These are phyloP conservation scores for Plectrocnemia conspersa DNA, from an alignment of 1,140 invertebrate genomes.

Conservation along the genomic window DNA sequence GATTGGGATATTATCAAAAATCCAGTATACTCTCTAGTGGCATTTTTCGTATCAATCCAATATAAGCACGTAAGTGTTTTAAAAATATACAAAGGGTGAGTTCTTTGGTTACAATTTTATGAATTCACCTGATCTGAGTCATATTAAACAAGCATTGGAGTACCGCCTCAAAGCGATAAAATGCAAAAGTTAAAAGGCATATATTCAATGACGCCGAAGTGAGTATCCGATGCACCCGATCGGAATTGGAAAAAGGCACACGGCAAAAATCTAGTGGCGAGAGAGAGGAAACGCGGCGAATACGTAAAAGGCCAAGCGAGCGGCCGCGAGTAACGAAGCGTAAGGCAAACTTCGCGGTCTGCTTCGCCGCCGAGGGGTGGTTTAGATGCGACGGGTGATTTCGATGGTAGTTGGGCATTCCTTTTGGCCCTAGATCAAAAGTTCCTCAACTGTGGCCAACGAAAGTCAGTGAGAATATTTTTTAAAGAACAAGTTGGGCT, in stretches of 20 bases:
- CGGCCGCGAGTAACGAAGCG: constrained; percentile 23
- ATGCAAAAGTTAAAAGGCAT: not conserved
- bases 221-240: not conserved
- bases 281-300: constrained; percentile 11
- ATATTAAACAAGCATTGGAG: not conserved
- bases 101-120: too few relatives aligned
- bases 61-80: too few relatives aligned
- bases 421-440: not conserved
- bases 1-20: too few relatives aligned
- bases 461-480: too few relatives aligned
- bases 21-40: too few relatives aligned
- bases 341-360: constrained; percentile 23
- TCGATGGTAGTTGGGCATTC: too few relatives aligned
- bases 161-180: not conserved
- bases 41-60: too few relatives aligned
- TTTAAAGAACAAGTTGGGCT: too few relatives aligned
- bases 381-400: too few relatives aligned
- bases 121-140: not conserved
- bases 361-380: too few relatives aligned
- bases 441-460: not conserved
- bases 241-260: constrained; percentile 15
- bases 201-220: not conserved
- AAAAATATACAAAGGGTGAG: too few relatives aligned
- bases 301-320: constrained; percentile 9
- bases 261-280: not conserved